These are phyloP conservation scores for Bryconaethiops microstoma DNA, from an alignment of 2,797 vertebrate genomes.

Conservation along the genomic window DNA sequence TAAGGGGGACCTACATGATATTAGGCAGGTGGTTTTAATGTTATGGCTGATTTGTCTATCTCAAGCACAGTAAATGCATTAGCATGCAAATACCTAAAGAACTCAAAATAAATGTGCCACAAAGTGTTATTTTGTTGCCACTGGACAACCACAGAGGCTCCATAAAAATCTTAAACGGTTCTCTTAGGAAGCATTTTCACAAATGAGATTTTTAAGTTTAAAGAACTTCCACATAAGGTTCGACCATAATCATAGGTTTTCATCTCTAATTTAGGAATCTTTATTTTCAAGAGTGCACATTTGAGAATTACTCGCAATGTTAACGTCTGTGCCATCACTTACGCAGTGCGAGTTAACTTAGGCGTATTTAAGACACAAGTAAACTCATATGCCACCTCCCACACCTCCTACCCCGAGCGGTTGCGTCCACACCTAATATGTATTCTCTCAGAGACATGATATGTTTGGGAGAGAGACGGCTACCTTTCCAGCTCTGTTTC, in stretches of 20 bases:
- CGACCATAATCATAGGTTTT: background rate
- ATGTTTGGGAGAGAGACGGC: conserved; percentile 26
- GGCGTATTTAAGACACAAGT: background rate
- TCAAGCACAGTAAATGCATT: background rate
- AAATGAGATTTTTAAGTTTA: background rate
- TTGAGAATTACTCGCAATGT: background rate
- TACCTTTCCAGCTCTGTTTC: conserved; percentile 16
- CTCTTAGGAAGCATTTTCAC: background rate
- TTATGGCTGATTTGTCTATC: no score
- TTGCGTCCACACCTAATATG: conserved; percentile 17
- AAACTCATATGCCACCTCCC: background rate
- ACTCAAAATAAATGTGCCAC: background rate
- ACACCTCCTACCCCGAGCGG: background rate
- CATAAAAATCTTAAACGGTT: background rate
- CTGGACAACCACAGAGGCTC: background rate
- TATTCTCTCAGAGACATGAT: conserved; percentile 37
- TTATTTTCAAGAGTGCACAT: background rate
- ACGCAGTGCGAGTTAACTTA: background rate
- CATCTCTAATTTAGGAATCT: background rate
- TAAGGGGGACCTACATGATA: no score
- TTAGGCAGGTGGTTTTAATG: no score
- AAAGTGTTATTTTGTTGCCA: background rate
- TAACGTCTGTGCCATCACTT: background rate
- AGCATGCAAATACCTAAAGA: background rate
- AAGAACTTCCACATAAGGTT: background rate